Evolutionary conservation across 2,888 invertebrate genomes (phyloP).

Genomic region (Drosophila kambysellisi): DNA sequence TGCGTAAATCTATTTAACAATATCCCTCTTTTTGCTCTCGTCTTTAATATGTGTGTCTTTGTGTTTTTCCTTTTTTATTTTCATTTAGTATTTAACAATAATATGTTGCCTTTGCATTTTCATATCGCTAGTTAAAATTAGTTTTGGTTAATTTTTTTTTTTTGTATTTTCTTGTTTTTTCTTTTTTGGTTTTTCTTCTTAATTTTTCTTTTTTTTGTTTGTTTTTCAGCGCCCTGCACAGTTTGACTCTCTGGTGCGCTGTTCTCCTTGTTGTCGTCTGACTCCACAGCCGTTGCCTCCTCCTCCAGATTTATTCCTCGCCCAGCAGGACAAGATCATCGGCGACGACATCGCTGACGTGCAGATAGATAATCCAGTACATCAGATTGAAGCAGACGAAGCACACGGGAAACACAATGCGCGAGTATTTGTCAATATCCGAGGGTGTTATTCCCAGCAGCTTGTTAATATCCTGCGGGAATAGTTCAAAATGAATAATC

Average conservation of each 20-base stretch:
- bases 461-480: constrained; percentile 92
- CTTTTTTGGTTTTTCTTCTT: constrained; percentile 23
- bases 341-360: constrained; percentile 97
- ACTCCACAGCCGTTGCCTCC: constrained; percentile 24
- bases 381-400: constrained; percentile 99
- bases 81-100: constrained; percentile 66
- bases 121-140: constrained; percentile 79
- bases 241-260: constrained; percentile 81
- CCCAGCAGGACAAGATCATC: constrained; percentile 95
- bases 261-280: constrained; percentile 37
- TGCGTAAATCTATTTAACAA: constrained; percentile 77
- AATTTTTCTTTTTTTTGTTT: constrained; percentile 20
- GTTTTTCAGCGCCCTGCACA: constrained; percentile 81
- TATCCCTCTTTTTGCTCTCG: constrained; percentile 66
- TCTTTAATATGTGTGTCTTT: constrained; percentile 71
- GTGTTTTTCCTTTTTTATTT: constrained; percentile 21
- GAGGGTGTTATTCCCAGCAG: constrained; percentile 96
- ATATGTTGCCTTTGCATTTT: constrained; percentile 67
- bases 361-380: constrained; percentile 99
- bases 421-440: constrained; percentile 99
- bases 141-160: constrained; percentile 54
- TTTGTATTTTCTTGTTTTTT: constrained; percentile 16
- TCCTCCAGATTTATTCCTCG: constrained; percentile 86
- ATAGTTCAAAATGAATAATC: not conserved
- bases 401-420: constrained; percentile 99